Evolutionary conservation across 2,888 invertebrate species (phyloP).

Genomic region (Amphipoea lucens): DNA sequence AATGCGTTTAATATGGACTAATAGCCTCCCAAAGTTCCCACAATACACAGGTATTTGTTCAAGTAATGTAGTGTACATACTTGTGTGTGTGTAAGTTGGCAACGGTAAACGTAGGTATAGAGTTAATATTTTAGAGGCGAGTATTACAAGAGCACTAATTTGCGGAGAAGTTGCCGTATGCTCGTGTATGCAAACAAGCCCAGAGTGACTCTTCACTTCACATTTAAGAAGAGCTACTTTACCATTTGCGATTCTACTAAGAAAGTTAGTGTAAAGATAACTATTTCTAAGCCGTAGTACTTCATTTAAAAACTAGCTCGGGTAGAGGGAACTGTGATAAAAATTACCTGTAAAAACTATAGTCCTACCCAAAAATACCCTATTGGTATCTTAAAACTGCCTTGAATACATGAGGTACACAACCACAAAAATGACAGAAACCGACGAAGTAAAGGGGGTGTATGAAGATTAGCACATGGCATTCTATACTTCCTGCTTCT

Average conservation of each 20-base stretch:
- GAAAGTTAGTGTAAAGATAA: constrained; percentile 17
- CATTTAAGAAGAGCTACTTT: constrained; percentile 70
- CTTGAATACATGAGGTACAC: background rate
- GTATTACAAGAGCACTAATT: constrained; percentile 70
- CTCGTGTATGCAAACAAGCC: constrained; percentile 76
- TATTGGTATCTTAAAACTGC: background rate
- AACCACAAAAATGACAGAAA: background rate
- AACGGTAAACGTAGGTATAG: constrained; percentile 44
- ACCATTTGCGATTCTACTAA: constrained; percentile 39
- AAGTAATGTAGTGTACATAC: constrained; percentile 41
- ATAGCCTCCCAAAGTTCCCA: constrained; percentile 34
- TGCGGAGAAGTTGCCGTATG: constrained; percentile 66
- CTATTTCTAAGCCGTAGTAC: constrained; percentile 1
- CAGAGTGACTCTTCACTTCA: constrained; percentile 76
- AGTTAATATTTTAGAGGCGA: constrained; percentile 64
- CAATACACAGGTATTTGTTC: constrained; percentile 45
- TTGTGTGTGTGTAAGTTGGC: constrained; percentile 35
- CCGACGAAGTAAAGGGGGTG: background rate
- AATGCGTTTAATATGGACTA: constrained; percentile 34
- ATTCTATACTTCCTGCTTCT: background rate
- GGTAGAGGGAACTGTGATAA: background rate
- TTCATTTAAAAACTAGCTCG: background rate
- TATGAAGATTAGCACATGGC: background rate
- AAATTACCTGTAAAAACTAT: background rate
- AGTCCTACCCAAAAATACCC: background rate